A percentile compares a stretch with the other conserved stretches of the same genome.
Evolutionary conservation across 2,888 invertebrate species (phyloP).

Genomic region (Diloba caeruleocephala): DNA sequence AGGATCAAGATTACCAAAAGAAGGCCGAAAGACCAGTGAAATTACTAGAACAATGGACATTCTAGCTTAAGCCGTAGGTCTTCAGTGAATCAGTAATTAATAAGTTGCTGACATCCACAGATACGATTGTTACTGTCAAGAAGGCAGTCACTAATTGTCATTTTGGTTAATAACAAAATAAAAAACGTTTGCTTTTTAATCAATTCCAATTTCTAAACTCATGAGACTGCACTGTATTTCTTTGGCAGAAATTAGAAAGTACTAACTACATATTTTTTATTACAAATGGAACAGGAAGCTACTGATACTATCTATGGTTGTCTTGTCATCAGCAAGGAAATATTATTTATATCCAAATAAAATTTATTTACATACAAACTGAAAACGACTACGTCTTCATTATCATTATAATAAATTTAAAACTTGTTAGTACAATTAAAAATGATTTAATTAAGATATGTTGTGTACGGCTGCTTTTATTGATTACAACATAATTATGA

Average conservation of each 20-base stretch:
- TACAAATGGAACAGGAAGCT: not conserved
- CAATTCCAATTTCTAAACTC: too few relatives aligned
- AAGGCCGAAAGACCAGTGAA: too few relatives aligned
- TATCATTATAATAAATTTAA: constrained; percentile 37
- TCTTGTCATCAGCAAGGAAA: constrained; percentile 21
- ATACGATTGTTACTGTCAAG: too few relatives aligned
- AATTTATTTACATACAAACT: constrained; percentile 37
- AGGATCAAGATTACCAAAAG: too few relatives aligned
- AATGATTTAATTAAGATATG: constrained; percentile 46
- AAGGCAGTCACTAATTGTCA: too few relatives aligned
- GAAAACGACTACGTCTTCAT: constrained; percentile 37
- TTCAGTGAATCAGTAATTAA: too few relatives aligned
- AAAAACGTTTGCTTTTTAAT: too few relatives aligned
- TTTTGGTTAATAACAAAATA: too few relatives aligned
- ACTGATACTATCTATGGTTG: constrained; percentile 29
- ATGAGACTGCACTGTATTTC: too few relatives aligned
- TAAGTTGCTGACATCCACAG: too few relatives aligned
- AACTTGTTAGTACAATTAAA: constrained; percentile 41
- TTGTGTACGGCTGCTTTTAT: constrained; percentile 14
- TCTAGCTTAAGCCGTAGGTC: too few relatives aligned
- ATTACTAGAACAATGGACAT: too few relatives aligned
- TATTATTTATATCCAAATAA: constrained; percentile 34
- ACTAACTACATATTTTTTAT: constrained; percentile 5
- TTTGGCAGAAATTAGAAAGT: constrained; percentile 18
- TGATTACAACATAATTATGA: constrained; percentile 40